phyloP scores from a whole-genome alignment of 2,888 invertebrate genomes.

The Erebia palarica region DNA sequence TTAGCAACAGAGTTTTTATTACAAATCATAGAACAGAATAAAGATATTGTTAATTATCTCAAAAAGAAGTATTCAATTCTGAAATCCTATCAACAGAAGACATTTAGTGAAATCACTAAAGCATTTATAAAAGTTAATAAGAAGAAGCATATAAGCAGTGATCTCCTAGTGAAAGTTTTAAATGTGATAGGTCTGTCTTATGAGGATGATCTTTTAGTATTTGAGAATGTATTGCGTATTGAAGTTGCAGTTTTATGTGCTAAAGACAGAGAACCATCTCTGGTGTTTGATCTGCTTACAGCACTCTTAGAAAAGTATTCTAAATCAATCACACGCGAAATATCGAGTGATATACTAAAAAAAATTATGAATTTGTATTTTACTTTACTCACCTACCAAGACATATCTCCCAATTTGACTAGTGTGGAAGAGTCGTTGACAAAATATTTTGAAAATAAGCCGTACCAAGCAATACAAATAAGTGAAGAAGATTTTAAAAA shows the following conservation, averaged over 20 bases:
- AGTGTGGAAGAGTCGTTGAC: conserved; percentile 80
- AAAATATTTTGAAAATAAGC: conserved; percentile 83
- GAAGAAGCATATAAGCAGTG: conserved; percentile 59
- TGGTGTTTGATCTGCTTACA: conserved; percentile 77
- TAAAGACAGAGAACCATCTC: conserved; percentile 73
- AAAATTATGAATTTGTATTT: conserved; percentile 71
- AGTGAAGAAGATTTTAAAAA: conserved; percentile 78
- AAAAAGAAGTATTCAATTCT: conserved; percentile 63
- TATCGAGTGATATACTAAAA: conserved; percentile 60
- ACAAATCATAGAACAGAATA: conserved; percentile 56
- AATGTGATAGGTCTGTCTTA: conserved; percentile 64
- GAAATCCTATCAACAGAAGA: conserved; percentile 79
- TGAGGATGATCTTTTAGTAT: conserved; percentile 68
- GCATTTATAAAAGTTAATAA: conserved; percentile 74
- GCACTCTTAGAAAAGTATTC: conserved; percentile 75
- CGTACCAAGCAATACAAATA: conserved; percentile 80
- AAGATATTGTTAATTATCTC: conserved; percentile 60
- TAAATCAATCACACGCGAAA: conserved; percentile 53
- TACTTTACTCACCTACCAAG: conserved; percentile 65
- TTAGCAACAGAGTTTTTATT: conserved; percentile 65
- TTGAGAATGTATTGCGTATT: conserved; percentile 65
- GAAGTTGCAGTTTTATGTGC: conserved; percentile 60
- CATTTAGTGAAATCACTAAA: conserved; percentile 71
- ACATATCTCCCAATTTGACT: conserved; percentile 71
- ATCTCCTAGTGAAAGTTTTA: conserved; percentile 68